Evolutionary conservation across 2,797 vertebrate genomes (phyloP).

Genomic region (Chelon auratus): DNA sequence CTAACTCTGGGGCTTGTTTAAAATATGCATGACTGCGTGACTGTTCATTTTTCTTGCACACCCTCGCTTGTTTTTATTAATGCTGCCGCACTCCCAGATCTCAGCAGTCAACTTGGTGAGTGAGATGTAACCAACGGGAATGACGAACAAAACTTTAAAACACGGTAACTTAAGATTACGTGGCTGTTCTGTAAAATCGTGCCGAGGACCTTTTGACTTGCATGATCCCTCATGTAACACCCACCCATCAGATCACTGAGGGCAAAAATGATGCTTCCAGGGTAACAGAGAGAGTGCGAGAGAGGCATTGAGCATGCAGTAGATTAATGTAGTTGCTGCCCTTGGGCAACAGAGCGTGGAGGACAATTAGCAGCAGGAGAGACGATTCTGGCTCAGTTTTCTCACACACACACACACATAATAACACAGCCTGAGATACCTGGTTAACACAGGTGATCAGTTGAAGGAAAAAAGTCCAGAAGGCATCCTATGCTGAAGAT

Average conservation of each 20-base stretch:
- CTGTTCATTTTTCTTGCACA: background rate
- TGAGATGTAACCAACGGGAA: background rate
- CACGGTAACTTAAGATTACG: background rate
- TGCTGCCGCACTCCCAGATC: background rate
- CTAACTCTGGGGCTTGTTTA: background rate
- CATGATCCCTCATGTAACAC: slow-evolving; percentile 41
- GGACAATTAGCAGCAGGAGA: slow-evolving; percentile 75
- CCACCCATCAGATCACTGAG: slow-evolving; percentile 49
- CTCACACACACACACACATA: slow-evolving; percentile 26
- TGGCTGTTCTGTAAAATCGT: slow-evolving; percentile 39
- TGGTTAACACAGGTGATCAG: slow-evolving; percentile 48
- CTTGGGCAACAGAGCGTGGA: slow-evolving; percentile 73
- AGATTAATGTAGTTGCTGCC: slow-evolving; percentile 73
- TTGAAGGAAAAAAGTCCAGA: slow-evolving; percentile 25
- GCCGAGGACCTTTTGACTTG: slow-evolving; percentile 45
- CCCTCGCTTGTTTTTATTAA: background rate
- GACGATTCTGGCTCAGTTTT: slow-evolving; percentile 43
- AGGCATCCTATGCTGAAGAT: slow-evolving; percentile 30
- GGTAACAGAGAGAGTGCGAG: slow-evolving; percentile 40
- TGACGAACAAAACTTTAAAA: background rate
- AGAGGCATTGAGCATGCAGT: slow-evolving; percentile 64
- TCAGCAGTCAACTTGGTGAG: background rate
- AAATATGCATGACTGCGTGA: background rate
- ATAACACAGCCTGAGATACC: slow-evolving; percentile 41
- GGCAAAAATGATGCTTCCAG: slow-evolving; percentile 57